Evolutionary conservation across 2,113 vertebrate genomes (phyloP).

Genomic region (Heterotilapia buettikoferi): DNA sequence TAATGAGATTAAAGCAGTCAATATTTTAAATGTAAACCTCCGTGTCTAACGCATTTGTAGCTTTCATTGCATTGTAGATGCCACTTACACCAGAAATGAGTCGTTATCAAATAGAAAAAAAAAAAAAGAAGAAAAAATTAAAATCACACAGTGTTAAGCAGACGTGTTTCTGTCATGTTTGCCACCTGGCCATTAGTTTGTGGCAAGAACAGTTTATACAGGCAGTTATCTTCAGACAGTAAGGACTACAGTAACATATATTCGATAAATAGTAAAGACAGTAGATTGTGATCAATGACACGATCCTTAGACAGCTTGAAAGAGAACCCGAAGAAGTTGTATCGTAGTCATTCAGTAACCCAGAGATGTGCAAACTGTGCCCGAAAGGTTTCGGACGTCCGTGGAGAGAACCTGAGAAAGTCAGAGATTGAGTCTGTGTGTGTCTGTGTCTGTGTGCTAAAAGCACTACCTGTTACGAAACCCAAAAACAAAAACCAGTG

Average conservation of each 20-base stretch:
- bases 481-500: conserved; percentile 50
- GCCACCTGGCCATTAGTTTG: conserved; percentile 5
- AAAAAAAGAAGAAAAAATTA: not conserved
- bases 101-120: not conserved
- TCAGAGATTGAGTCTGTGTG: conserved; percentile 34
- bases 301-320: conserved; percentile 43
- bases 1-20: conserved; percentile 24
- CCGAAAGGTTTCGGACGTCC: conserved; percentile 44
- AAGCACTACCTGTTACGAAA: conserved; percentile 59
- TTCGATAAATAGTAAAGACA: conserved; percentile 50
- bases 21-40: conserved; percentile 29
- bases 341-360: conserved; percentile 55
- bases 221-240: conserved; percentile 61
- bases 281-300: conserved; percentile 43
- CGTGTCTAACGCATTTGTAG: conserved; percentile 25
- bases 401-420: conserved; percentile 68
- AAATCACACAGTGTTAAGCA: conserved; percentile 51
- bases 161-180: conserved; percentile 17
- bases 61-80: conserved; percentile 37
- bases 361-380: conserved; percentile 64
- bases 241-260: conserved; percentile 63
- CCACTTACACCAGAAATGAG: conserved; percentile 22
- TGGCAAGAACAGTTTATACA: conserved; percentile 44
- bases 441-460: conserved; percentile 47
- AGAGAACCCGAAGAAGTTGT: conserved; percentile 58